A percentile compares a stretch with the other conserved stretches of the same genome.
These are phyloP conservation scores for Peromyscus leucopus DNA, from an alignment of 2,113 vertebrate species.

Conservation along the genomic window DNA sequence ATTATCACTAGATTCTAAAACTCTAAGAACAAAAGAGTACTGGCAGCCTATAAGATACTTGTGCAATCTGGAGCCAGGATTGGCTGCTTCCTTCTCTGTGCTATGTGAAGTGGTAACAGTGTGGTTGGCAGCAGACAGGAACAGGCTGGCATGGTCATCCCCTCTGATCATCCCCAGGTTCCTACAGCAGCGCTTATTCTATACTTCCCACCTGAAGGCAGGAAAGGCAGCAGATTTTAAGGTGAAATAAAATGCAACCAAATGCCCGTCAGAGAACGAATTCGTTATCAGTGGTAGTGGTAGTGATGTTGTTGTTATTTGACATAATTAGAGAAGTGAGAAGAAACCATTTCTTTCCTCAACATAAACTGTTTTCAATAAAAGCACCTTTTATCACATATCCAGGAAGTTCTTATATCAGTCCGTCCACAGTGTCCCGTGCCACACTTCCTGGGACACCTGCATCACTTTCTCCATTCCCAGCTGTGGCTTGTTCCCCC, in stretches of 20 bases:
- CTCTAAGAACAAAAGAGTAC: not conserved
- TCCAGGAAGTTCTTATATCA: not conserved
- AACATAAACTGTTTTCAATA: not conserved
- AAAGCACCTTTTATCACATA: not conserved
- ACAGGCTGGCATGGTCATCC: not conserved
- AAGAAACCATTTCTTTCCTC: not conserved
- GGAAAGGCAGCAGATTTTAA: not conserved
- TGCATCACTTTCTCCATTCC: not conserved
- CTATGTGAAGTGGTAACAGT: not conserved
- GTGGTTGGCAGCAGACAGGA: not conserved
- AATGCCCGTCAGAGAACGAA: not conserved
- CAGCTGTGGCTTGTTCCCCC: not conserved
- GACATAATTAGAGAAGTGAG: not conserved
- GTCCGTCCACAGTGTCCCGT: not conserved
- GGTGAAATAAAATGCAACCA: not conserved
- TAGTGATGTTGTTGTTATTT: not conserved
- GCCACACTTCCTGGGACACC: not conserved
- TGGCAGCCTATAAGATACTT: not conserved
- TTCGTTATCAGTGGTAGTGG: not conserved
- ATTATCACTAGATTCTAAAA: slow-evolving; percentile 35
- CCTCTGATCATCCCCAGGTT: accelerated
- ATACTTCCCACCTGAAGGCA: not conserved
- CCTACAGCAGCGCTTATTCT: not conserved
- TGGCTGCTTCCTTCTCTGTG: not conserved
- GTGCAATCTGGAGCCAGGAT: not conserved